Evolutionary conservation across 2,797 vertebrate genomes (phyloP).

Genomic region (Pseudochaenichthys georgianus): DNA sequence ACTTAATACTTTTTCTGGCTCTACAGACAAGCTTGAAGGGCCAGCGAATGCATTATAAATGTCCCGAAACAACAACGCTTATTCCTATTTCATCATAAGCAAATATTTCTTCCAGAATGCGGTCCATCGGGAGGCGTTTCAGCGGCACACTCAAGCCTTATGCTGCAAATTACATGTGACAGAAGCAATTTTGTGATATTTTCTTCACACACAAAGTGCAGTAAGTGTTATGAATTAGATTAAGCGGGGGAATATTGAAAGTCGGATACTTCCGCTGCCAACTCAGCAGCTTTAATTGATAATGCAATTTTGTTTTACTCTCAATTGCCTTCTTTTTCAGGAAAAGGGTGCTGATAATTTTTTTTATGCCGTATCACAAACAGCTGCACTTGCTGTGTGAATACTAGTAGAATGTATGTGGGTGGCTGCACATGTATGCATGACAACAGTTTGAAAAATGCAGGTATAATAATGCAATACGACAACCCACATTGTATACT

Average conservation of each 20-base stretch:
- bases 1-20: slow-evolving; percentile 48
- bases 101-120: slow-evolving; percentile 60
- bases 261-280: slow-evolving; percentile 65
- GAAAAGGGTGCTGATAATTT: slow-evolving; percentile 36
- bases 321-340: slow-evolving; percentile 8
- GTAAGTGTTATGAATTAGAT: slow-evolving; percentile 76
- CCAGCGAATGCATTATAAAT: slow-evolving; percentile 50
- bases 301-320: slow-evolving; percentile 60
- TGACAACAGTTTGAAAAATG: not conserved
- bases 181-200: slow-evolving; percentile 78
- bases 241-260: slow-evolving; percentile 67
- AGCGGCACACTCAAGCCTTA: slow-evolving; percentile 62
- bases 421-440: not conserved
- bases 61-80: slow-evolving; percentile 54
- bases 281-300: slow-evolving; percentile 78
- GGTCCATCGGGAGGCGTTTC: slow-evolving; percentile 54
- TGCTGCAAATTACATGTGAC: slow-evolving; percentile 79
- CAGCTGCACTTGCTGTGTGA: slow-evolving; percentile 7
- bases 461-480: not conserved
- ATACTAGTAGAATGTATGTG: not conserved
- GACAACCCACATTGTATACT: not conserved
- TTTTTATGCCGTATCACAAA: slow-evolving; percentile 28
- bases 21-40: slow-evolving; percentile 31
- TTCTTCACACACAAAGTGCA: slow-evolving; percentile 69
- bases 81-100: slow-evolving; percentile 55